Evolutionary conservation across 2,113 vertebrate species (phyloP).

Genomic region (Phylloscopus trochiloides): DNA sequence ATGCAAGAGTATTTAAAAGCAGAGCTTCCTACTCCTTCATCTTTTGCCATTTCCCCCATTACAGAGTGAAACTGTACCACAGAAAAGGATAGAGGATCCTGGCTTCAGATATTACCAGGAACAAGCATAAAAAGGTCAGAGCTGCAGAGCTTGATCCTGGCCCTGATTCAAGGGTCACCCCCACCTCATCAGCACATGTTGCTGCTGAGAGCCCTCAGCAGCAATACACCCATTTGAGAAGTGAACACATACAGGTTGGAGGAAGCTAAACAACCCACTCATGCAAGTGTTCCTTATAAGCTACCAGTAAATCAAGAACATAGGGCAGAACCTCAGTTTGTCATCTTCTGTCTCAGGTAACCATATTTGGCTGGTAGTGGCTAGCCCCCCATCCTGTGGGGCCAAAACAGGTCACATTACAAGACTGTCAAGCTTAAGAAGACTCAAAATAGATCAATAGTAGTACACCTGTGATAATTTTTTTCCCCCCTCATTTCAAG

Average conservation of each 20-base stretch:
- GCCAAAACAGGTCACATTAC: neutral
- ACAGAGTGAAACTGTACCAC: neutral
- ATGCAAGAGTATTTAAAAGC: neutral
- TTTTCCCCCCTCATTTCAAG: neutral
- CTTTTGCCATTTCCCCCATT: neutral
- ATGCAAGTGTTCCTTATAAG: neutral
- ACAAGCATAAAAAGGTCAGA: neutral
- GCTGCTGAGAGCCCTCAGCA: neutral
- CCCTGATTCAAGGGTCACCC: accelerated
- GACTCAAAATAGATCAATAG: neutral
- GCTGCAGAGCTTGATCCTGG: neutral
- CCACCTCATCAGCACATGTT: neutral
- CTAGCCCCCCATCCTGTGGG: too few relatives aligned
- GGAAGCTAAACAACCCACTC: neutral
- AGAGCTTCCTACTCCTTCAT: neutral
- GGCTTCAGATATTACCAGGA: neutral
- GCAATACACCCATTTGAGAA: accelerated
- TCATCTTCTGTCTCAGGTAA: neutral
- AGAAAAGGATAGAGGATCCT: neutral
- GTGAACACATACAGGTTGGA: neutral
- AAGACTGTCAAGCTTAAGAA: neutral
- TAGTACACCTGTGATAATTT: neutral
- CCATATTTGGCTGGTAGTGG: neutral
- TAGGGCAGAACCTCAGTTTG: neutral
- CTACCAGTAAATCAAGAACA: neutral